Percentiles rank a stretch among this genome's conserved stretches.
phyloP scores from a whole-genome alignment of 2,113 vertebrate genomes.

The human region DNA sequence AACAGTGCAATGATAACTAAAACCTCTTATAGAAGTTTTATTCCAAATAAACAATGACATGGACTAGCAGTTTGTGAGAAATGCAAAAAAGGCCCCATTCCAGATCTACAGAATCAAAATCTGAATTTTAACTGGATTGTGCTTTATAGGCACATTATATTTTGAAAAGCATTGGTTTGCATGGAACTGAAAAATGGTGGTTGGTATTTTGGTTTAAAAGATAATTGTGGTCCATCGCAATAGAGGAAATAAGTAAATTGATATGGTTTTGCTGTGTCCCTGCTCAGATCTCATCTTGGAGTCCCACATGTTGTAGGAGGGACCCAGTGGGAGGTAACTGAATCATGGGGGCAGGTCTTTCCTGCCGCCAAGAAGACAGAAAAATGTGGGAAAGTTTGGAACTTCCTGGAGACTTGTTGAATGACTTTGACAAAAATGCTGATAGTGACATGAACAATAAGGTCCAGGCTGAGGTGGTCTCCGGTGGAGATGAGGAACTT shows the following conservation, averaged over 20 bases:
- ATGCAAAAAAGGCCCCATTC: background rate
- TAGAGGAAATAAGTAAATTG: background rate
- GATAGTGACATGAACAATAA: too few species aligned
- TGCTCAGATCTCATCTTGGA: too few species aligned
- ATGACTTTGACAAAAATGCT: too few species aligned
- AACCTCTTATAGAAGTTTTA: background rate
- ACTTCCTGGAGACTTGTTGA: too few species aligned
- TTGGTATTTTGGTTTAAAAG: background rate
- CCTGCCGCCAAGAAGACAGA: too few species aligned
- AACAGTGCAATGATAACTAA: background rate
- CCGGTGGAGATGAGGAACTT: too few species aligned
- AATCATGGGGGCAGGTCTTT: too few species aligned
- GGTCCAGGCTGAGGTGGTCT: too few species aligned
- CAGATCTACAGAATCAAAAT: background rate
- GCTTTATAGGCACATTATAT: background rate
- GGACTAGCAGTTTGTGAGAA: background rate
- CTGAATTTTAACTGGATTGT: background rate
- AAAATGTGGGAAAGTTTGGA: too few species aligned
- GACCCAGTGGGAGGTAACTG: too few species aligned
- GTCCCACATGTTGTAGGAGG: too few species aligned
- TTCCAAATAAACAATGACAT: background rate
- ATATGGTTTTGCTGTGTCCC: too few species aligned
- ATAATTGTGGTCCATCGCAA: background rate
- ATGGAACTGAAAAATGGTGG: background rate
- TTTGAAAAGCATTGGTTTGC: background rate